Base-by-base conservation (phyloP, 2,888 invertebrate species). In the Cephus pulcher region DNA sequence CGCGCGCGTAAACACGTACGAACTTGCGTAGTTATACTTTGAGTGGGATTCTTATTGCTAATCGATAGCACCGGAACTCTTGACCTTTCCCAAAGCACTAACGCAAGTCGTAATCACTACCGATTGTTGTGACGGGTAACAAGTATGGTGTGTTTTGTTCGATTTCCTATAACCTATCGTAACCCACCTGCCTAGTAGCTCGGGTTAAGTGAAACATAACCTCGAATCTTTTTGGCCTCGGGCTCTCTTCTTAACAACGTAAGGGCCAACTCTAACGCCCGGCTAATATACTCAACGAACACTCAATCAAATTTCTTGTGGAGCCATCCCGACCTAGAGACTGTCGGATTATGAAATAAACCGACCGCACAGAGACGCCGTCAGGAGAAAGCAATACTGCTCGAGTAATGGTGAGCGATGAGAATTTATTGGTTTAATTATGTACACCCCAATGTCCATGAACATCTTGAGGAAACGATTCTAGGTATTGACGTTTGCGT, bases 291-390 rank as follows among this genome's bases (percentile, higher is more conserved):
- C 76, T 76, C 76, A 73, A 33, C 73, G 56, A 73, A 35, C 34
- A 76, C 76, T 78, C 73, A 73, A 78, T 78, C 76, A 76, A 78
- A 73, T 76, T 73, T 75, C 33, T 56, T n/a, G 78, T 68, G 70
- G 37, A 33, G 71, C 71, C 71, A 12, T 71, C 71, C 71, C 6
- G 71, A 71, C 71, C 33, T 34, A 12, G 23, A 12, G 71, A 71
- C 71, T 71, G 56, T 56, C 56, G 23, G 32, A 34, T 71, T 71
- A 15, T 71, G 71, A 71, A 71, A 71, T 71, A 71, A 71, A 71
- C 11, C 9, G 9, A 56, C 9, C 23, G 56, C 9, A 56, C 56
- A 23, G 56, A 56, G 23, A 56, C 23, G 56, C 56, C 9, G 9
- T 23, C 9, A 23, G 56, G 56, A 23, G 56, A 56, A 56, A 56